phyloP scores from a whole-genome alignment of 2,113 vertebrate genomes.

The Chiloscyllium plagiosum region DNA sequence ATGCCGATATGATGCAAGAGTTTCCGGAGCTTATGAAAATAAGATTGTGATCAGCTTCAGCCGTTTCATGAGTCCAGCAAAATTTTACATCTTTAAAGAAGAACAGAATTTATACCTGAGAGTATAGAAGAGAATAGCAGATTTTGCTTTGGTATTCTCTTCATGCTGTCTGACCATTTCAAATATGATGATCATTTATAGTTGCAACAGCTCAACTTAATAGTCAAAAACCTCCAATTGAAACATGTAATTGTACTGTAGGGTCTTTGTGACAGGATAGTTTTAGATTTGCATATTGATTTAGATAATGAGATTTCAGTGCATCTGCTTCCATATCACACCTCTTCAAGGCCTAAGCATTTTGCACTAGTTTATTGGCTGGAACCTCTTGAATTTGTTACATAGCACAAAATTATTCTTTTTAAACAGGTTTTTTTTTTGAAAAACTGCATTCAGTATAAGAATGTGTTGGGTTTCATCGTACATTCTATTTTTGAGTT shows the following conservation, averaged over 20 bases:
- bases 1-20: too few relatives aligned
- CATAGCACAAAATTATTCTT: background rate
- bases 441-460: conserved; percentile 56
- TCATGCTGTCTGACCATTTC: background rate
- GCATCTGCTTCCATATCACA: background rate
- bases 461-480: conserved; percentile 55
- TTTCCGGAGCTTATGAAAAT: too few relatives aligned
- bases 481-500: conserved; percentile 41
- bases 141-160: too few relatives aligned
- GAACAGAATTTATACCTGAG: too few relatives aligned
- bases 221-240: background rate
- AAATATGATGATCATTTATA: background rate
- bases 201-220: background rate
- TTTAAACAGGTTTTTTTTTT: conserved; percentile 50
- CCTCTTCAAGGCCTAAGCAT: background rate
- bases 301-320: background rate
- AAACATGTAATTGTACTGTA: background rate
- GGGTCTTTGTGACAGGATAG: background rate
- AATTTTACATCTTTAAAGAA: too few relatives aligned
- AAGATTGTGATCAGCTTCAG: too few relatives aligned
- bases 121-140: too few relatives aligned
- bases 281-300: background rate
- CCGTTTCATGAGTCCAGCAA: too few relatives aligned
- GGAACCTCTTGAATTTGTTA: background rate
- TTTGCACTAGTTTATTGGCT: background rate